These are phyloP conservation scores for Hypolimnas misippus DNA, from an alignment of 2,888 invertebrate species.

Conservation along the genomic window DNA sequence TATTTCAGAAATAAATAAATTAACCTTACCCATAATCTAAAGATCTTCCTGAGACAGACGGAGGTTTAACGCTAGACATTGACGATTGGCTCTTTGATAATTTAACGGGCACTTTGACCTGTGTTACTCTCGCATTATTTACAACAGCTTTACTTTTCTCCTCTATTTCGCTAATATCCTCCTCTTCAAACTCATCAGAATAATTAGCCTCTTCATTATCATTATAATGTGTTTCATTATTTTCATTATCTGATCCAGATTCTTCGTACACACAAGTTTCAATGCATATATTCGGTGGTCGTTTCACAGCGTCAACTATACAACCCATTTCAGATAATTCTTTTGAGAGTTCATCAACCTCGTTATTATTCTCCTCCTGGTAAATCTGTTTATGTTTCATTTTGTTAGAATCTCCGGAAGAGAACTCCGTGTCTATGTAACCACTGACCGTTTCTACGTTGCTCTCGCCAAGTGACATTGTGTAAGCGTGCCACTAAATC, in stretches of 20 bases:
- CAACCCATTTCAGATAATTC: slow-evolving; percentile 79
- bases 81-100: slow-evolving; percentile 67
- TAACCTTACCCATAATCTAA: slow-evolving; percentile 66
- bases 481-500: slow-evolving; percentile 65
- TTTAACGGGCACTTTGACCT: slow-evolving; percentile 54
- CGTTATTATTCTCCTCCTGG: slow-evolving; percentile 79
- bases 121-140: slow-evolving; percentile 44
- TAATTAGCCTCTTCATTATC: slow-evolving; percentile 62
- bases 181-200: slow-evolving; percentile 79
- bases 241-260: slow-evolving; percentile 57
- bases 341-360: slow-evolving; percentile 73
- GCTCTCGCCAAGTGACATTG: slow-evolving; percentile 67
- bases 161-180: slow-evolving; percentile 61
- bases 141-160: slow-evolving; percentile 49
- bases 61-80: slow-evolving; percentile 56
- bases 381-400: slow-evolving; percentile 64
- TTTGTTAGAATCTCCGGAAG: slow-evolving; percentile 72
- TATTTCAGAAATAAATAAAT: too few relatives aligned
- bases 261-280: slow-evolving; percentile 70
- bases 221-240: slow-evolving; percentile 40
- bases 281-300: slow-evolving; percentile 73
- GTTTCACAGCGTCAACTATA: slow-evolving; percentile 70
- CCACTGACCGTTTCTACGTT: slow-evolving; percentile 54
- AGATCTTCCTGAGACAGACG: slow-evolving; percentile 66
- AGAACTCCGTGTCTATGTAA: slow-evolving; percentile 63